Conservation (phyloP, 2,113 vertebrate genomes). For the Colinus virginianus region DNA sequence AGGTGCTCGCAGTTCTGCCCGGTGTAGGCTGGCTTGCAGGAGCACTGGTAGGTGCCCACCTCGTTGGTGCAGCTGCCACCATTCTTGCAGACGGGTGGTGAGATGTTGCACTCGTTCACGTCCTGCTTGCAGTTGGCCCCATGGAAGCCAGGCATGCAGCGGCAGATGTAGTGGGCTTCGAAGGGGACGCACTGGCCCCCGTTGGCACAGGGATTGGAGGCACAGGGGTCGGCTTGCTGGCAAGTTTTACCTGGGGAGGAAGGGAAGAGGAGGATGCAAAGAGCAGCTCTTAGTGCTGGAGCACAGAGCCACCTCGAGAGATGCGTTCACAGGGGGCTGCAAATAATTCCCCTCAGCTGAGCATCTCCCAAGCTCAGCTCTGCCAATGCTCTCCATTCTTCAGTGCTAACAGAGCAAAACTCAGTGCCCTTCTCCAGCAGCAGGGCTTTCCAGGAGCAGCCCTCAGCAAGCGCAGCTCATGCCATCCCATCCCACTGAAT, state of each 20-base stretch:
- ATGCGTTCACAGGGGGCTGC: accelerated
- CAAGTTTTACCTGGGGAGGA: constrained; percentile 86
- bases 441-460: accelerated
- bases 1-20: constrained; percentile 90
- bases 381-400: not conserved
- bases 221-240: constrained; percentile 91
- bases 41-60: constrained; percentile 88
- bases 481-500: not conserved
- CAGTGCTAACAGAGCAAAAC: not conserved
- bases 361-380: accelerated
- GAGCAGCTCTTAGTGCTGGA: not conserved
- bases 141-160: constrained; percentile 86
- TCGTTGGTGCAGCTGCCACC: constrained; percentile 88
- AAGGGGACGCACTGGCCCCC: constrained; percentile 88
- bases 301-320: too few species aligned
- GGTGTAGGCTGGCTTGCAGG: constrained; percentile 83
- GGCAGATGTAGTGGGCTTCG: constrained; percentile 86
- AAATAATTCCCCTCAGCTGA: not conserved
- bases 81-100: constrained; percentile 80
- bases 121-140: constrained; percentile 93
- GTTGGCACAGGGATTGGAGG: constrained; percentile 95
- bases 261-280: not conserved
- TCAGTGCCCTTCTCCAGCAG: not conserved
- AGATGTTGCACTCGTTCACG: constrained; percentile 88
- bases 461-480: accelerated